These are phyloP conservation scores for Philopotamus ludificatus DNA, from an alignment of 1,140 invertebrate species.

Conservation along the genomic window DNA sequence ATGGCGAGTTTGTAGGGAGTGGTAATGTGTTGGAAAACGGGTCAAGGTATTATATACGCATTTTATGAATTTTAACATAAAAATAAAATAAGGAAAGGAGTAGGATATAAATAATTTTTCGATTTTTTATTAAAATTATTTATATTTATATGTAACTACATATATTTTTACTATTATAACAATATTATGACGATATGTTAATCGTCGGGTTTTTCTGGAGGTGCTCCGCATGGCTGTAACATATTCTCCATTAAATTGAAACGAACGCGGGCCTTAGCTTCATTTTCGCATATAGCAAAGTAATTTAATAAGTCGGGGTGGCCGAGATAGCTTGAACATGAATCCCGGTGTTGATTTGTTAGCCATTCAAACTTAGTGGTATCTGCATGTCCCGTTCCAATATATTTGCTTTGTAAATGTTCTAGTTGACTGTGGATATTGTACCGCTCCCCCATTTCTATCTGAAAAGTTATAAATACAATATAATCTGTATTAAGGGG, in stretches of 20 bases:
- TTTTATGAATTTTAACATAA: too few species aligned
- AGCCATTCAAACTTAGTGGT: slow-evolving; percentile 95
- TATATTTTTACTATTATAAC: too few species aligned
- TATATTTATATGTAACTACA: too few species aligned
- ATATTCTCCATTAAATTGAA: slow-evolving; percentile 98
- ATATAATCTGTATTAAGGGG: too few species aligned
- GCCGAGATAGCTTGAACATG: slow-evolving; percentile 91
- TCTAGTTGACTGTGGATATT: slow-evolving; percentile 99
- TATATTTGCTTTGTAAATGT: slow-evolving; percentile 98
- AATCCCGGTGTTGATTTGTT: slow-evolving; percentile 94
- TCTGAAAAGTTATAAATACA: too few species aligned
- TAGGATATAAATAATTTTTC: too few species aligned
- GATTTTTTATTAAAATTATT: too few species aligned
- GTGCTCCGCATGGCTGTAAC: slow-evolving; percentile 97
- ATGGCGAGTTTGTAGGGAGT: too few species aligned
- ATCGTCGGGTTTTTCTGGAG: slow-evolving; percentile 95
- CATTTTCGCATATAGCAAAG: slow-evolving; percentile 94
- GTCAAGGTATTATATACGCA: too few species aligned
- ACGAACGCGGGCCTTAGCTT: slow-evolving; percentile 89
- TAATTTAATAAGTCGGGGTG: slow-evolving; percentile 93
- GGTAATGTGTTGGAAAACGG: too few species aligned
- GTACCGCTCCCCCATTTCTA: slow-evolving; percentile 91
- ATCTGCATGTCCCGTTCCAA: slow-evolving; percentile 96
- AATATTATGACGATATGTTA: too few species aligned
- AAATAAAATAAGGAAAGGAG: too few species aligned